These are phyloP conservation scores for Phycodurus eques DNA, from an alignment of 2,113 vertebrate genomes.

Conservation along the genomic window DNA sequence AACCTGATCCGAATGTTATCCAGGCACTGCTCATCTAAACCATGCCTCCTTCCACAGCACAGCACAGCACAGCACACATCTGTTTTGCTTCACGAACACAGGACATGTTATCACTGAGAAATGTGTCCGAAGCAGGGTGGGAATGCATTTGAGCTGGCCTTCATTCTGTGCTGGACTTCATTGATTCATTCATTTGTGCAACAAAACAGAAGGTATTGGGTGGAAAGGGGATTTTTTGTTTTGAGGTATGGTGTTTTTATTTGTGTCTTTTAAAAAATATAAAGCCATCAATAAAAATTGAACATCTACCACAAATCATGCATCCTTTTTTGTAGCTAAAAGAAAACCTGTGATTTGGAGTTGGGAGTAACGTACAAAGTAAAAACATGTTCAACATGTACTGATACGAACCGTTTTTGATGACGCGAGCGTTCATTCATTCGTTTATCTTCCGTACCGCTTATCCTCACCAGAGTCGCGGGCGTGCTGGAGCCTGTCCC, in stretches of 20 bases:
- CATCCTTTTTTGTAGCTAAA: background rate
- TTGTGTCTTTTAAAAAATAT: background rate
- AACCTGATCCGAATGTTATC: slow-evolving; percentile 11
- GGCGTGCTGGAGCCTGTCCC: no score
- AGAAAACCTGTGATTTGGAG: background rate
- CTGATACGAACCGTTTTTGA: background rate
- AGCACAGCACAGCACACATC: slow-evolving; percentile 16
- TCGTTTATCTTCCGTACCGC: no score
- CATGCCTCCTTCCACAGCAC: slow-evolving; percentile 3
- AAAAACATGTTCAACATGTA: background rate
- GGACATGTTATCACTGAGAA: background rate
- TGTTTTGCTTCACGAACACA: background rate
- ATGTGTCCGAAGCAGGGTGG: background rate
- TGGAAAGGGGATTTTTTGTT: no score
- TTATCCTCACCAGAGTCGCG: no score
- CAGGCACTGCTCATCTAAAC: slow-evolving; percentile 11
- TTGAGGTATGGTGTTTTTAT: background rate
- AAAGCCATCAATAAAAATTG: no score
- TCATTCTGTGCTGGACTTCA: no score
- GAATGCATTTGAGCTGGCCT: background rate
- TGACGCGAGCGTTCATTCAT: no score
- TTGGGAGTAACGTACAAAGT: no score
- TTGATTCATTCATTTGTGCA: background rate
- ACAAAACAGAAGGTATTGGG: no score
- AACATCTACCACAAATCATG: no score